These are phyloP conservation scores for Chiridota heheva DNA, from an alignment of 35 echinoderm and acorn worm species.

Conservation along the genomic window DNA sequence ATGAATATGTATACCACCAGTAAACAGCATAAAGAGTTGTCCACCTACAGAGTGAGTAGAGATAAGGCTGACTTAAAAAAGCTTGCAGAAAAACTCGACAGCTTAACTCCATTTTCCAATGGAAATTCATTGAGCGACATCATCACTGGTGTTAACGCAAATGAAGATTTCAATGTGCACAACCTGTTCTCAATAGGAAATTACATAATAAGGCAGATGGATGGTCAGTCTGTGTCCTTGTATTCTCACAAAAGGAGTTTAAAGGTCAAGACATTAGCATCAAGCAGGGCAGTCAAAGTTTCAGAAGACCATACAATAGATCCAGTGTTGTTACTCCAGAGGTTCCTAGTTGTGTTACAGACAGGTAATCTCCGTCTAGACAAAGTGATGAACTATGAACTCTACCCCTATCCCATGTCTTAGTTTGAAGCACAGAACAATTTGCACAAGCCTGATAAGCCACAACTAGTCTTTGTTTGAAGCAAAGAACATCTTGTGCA, in stretches of 20 bases:
- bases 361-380: conserved; percentile 20
- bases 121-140: conserved; percentile 44
- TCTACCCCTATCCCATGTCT: conserved; percentile 31
- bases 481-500: conserved; percentile 23
- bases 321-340: conserved; percentile 40
- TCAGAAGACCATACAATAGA: conserved; percentile 48
- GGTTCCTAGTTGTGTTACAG: conserved; percentile 44
- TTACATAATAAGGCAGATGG: conserved; percentile 41
- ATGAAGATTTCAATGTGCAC: conserved; percentile 53
- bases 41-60: too few relatives aligned
- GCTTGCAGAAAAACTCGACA: conserved; percentile 23
- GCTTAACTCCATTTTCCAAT: conserved; percentile 29
- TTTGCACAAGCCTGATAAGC: conserved; percentile 36
- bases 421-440: conserved; percentile 33
- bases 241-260: conserved; percentile 32
- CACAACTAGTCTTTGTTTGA: conserved; percentile 40
- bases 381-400: conserved; percentile 43
- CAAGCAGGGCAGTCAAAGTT: conserved; percentile 2
- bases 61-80: too few relatives aligned
- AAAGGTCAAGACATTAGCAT: conserved; percentile 22
- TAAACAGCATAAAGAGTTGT: too few relatives aligned
- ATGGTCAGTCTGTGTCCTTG: conserved; percentile 26
- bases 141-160: conserved; percentile 30
- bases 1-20: too few relatives aligned
- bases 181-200: conserved; percentile 14